Evolutionary conservation across 2,113 vertebrate genomes (phyloP), one percentile per base, ranked within the genome.

Genomic region (Nanorana parkeri): DNA sequence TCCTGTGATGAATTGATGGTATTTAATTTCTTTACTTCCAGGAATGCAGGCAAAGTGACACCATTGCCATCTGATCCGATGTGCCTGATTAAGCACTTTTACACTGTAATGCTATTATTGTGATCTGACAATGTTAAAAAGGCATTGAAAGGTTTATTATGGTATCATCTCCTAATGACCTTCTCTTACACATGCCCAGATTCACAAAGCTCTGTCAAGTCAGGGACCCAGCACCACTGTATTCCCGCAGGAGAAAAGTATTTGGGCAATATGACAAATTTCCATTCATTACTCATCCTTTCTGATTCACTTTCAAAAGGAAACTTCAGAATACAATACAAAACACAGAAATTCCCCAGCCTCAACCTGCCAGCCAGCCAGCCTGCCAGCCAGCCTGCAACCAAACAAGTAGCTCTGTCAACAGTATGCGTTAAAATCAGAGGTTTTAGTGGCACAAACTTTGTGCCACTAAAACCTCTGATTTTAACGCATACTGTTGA

Each of bases 81-180:
- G 63, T 66, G 80, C 60, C 68, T 81, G 80, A 81, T 61, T 81
- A 61, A 81, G 69, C 80, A 81, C 79, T 55, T 79, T 81, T 66
- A 75, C 69, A 81, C 63, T 75, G 60, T 58, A 21, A 51, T 71
- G 24, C 80, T 81, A 81, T 74, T 81, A 58, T 75, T 81, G 75
- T 19, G 17, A 74, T 21, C 60, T 81, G 80, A 74, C 69, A 74
- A 41, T 58, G 41, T 17, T 55, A 58, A 74, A 74, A 66, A 81
- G 69, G 80, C 61, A 65, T 81, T 81, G 54, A 63, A 81, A 64
- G 21, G 80, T 56, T 81, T 81, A 81, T 81, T 81, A 16, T 66
- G 19, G 51, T 55, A 36, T 20, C 52, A 63, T 64, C 61, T 64
- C 20, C 28, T n/a, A 74, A 52, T 73, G 80, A 74, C 80, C 69